Conservation (phyloP, 1,140 invertebrate species). For the Zaprionus tsacasi region DNA sequence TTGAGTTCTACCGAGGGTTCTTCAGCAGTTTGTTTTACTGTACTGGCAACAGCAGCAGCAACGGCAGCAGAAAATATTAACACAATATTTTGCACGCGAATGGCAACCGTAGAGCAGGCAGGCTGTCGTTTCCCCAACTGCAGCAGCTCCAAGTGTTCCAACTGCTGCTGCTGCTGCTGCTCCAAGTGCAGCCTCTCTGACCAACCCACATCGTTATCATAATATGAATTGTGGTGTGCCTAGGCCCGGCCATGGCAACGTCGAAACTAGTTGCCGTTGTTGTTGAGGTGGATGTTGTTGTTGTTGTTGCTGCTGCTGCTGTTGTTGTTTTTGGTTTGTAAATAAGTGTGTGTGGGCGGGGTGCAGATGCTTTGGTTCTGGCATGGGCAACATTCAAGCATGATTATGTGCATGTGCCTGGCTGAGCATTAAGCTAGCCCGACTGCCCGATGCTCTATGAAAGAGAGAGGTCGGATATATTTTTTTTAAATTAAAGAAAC, state of each 20-base stretch:
- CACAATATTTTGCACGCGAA: conserved; percentile 69
- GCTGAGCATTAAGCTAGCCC: conserved; percentile 17
- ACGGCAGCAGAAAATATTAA: conserved; percentile 68
- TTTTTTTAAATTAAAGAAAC: neutral
- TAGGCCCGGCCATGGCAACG: conserved; percentile 26
- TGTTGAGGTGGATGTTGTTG: conserved; percentile 3
- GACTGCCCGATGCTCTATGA: conserved; percentile 14
- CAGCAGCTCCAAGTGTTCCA: conserved; percentile 8
- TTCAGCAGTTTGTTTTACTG: conserved; percentile 5
- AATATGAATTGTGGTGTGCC: conserved; percentile 67
- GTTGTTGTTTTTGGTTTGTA: conserved; percentile 16
- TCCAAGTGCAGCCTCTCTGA: conserved; percentile 37
- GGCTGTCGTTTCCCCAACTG: conserved; percentile 17
- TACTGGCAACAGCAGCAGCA: conserved; percentile 37
- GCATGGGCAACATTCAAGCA: conserved; percentile 60
- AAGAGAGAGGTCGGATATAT: too few species aligned
- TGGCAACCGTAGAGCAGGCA: conserved; percentile 27
- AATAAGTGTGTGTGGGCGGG: conserved; percentile 32
- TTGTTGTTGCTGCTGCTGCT: neutral
- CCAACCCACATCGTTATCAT: conserved; percentile 80
- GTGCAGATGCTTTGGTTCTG: conserved; percentile 15
- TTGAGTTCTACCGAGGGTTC: conserved; percentile 10
- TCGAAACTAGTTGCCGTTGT: conserved; percentile 43
- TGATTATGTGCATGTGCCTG: conserved; percentile 45
- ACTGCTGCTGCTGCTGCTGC: conserved; percentile 34